phyloP scores from a whole-genome alignment of 2,888 invertebrate species.

The Synanthedon vespiformis region DNA sequence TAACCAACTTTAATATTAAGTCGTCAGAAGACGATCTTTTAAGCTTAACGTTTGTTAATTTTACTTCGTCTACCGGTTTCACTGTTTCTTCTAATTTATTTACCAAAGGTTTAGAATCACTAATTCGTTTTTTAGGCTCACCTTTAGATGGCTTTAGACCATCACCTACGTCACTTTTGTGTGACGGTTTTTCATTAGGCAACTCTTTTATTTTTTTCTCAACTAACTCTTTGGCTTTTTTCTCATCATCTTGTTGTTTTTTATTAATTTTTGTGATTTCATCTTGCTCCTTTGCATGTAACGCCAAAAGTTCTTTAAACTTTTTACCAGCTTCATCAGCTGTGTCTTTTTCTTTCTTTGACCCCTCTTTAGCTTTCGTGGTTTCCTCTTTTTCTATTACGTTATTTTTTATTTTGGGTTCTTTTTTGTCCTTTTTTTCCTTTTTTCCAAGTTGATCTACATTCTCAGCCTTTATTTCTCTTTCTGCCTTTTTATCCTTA shows the following conservation, averaged over 20 bases:
- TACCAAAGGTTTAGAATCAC: background rate
- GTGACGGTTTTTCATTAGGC: conserved; percentile 4
- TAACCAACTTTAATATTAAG: conserved; percentile 22
- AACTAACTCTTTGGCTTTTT: conserved; percentile 6
- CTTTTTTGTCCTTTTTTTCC: background rate
- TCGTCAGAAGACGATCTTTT: conserved; percentile 18
- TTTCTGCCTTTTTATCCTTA: background rate
- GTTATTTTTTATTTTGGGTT: background rate
- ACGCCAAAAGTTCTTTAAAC: conserved; percentile 1
- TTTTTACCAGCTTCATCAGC: conserved; percentile 5
- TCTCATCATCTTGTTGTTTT: conserved; percentile 7
- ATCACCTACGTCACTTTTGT: conserved; percentile 2
- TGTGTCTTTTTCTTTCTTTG: conserved; percentile 3
- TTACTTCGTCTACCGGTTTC: conserved; percentile 8
- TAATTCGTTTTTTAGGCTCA: background rate
- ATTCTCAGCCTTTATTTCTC: background rate
- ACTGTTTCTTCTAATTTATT: conserved; percentile 1
- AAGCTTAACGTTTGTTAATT: conserved; percentile 16
- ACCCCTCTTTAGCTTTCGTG: conserved; percentile 2
- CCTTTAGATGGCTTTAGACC: too few relatives aligned
- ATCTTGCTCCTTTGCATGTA: conserved; percentile 6
- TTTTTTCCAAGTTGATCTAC: background rate
- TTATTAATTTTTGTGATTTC: conserved; percentile 6
- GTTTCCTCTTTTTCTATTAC: conserved; percentile 1
- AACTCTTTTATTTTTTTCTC: conserved; percentile 9